These are phyloP conservation scores for Clarias pachynema DNA, from an alignment of 2,797 vertebrate genomes.

Conservation along the genomic window DNA sequence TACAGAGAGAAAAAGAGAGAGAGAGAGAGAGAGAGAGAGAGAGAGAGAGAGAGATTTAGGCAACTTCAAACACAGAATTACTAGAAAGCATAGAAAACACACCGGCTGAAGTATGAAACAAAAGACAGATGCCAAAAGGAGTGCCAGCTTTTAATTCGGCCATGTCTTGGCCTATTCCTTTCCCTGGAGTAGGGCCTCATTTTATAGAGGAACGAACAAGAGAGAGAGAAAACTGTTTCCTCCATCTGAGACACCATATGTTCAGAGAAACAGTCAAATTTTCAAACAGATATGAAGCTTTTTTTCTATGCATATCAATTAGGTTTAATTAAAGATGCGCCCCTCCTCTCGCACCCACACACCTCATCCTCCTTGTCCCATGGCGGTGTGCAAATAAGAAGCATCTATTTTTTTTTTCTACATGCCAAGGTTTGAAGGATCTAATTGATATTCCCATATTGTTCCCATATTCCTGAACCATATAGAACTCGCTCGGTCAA, in stretches of 20 bases:
- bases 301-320: conserved; percentile 71
- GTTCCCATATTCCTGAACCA: conserved; percentile 68
- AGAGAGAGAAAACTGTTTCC: conserved; percentile 48
- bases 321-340: conserved; percentile 72
- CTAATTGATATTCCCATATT: conserved; percentile 76
- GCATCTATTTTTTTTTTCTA: conserved; percentile 49
- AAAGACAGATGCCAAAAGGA: conserved; percentile 36
- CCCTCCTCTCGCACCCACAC: conserved; percentile 31
- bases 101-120: conserved; percentile 23
- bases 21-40: no score
- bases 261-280: conserved; percentile 72
- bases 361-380: conserved; percentile 54
- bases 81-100: conserved; percentile 21
- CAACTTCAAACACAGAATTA: not conserved
- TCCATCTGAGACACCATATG: conserved; percentile 77
- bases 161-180: conserved; percentile 23
- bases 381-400: conserved; percentile 65
- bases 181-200: conserved; percentile 62
- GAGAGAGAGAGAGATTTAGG: not conserved
- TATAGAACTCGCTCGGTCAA: conserved; percentile 62
- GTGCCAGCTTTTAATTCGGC: conserved; percentile 30
- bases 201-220: conserved; percentile 54
- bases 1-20: conserved; percentile 42
- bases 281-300: conserved; percentile 71
- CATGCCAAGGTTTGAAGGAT: conserved; percentile 64